Evolutionary conservation across 2,888 invertebrate species (phyloP), one percentile per base, ranked within the genome.

Genomic region (Aphidoletes aphidimyza): DNA sequence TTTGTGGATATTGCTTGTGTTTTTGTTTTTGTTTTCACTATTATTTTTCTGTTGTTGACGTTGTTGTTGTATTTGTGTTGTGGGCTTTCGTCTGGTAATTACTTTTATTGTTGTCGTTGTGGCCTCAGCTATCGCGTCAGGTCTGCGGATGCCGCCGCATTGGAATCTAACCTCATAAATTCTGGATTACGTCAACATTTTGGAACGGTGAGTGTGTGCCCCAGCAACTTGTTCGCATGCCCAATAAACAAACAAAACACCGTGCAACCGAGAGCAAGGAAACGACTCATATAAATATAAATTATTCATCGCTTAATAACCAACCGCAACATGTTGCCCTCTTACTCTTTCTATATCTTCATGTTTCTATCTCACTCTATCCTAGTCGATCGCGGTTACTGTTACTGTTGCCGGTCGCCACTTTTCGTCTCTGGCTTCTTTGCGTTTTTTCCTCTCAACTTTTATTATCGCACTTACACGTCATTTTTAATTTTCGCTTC

Each of bases 211-310:
- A n/a, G n/a, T 81, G 37, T 2, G 26, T 3, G 59, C 22, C 3
- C 5, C 36, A 34, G 69, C 34, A 30, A 81, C 36, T 81, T 37
- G 37, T 69, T 69, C 69, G 69, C 69, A 69, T 81, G 81, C 37
- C 37, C 81, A 81, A 81, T 81, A 81, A 81, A 81, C 37, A 81
- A 81, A 81, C 81, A 81, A 81, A 81, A n/a, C n/a, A n/a, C n/a
- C n/a, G n/a, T n/a, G n/a, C n/a, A n/a, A n/a, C n/a, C n/a, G 8
- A 81, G 37, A 37, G 81, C 81, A 81, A 81, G 81, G 39, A 37
- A 69, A 81, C 1, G 54, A 22, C 54, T 54, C 54, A 54, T 54
- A 54, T 54, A 54, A 54, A 54, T 54, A 54, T 54, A 54, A 54
- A 54, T 54, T 54, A 69, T 69, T 69, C 69, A 69, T 69, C 69